phyloP scores from a whole-genome alignment of 2,797 vertebrate species.

The Takifugu ocellatus region DNA sequence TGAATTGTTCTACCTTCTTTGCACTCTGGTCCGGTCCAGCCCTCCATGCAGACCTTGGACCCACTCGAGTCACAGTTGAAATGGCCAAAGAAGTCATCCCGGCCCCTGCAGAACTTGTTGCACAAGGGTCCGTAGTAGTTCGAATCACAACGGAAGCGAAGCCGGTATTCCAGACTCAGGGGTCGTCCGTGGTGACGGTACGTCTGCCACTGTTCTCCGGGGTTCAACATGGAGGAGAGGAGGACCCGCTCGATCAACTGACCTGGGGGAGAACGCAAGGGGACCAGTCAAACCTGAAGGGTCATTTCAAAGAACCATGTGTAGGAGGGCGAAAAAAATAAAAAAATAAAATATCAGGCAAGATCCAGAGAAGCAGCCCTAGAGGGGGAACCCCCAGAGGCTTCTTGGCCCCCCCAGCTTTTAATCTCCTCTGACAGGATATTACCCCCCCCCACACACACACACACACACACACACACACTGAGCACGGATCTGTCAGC shows the following conservation, averaged over 20 bases:
- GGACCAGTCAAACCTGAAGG: slow-evolving; percentile 4
- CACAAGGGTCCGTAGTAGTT: slow-evolving; percentile 80
- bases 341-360: no score
- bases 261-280: slow-evolving; percentile 46
- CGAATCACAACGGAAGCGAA: slow-evolving; percentile 75
- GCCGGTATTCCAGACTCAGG: slow-evolving; percentile 71
- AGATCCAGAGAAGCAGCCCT: slow-evolving; percentile 8
- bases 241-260: slow-evolving; percentile 75
- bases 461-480: slow-evolving; percentile 18
- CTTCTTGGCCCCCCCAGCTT: slow-evolving; percentile 45
- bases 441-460: slow-evolving; percentile 54
- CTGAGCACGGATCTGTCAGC: slow-evolving; percentile 35
- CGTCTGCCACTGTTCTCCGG: slow-evolving; percentile 77
- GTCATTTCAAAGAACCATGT: no score
- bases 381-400: slow-evolving; percentile 53
- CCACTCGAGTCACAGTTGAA: slow-evolving; percentile 74
- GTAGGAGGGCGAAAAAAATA: not conserved
- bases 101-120: slow-evolving; percentile 77
- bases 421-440: slow-evolving; percentile 56
- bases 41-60: slow-evolving; percentile 79
- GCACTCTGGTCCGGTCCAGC: slow-evolving; percentile 78
- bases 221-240: slow-evolving; percentile 80
- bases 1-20: slow-evolving; percentile 46
- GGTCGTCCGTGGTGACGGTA: slow-evolving; percentile 67
- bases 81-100: slow-evolving; percentile 81